Evolutionary conservation across 1,140 invertebrate species (phyloP).

Genomic region (Ruditapes philippinarum): DNA sequence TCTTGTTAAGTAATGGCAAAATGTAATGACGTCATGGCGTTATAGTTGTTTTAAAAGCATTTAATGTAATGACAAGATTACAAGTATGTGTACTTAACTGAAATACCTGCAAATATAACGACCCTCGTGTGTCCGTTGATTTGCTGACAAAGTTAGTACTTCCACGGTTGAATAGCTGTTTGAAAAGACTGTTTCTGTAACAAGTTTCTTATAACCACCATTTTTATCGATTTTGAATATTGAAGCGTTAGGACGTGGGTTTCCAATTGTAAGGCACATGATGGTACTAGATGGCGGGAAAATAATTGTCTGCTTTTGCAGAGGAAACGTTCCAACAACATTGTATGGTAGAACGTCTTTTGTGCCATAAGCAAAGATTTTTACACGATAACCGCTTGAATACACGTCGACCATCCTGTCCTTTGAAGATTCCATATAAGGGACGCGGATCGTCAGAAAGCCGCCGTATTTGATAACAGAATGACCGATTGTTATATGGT

Average conservation of each 20-base stretch:
- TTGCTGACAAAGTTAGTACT: not conserved
- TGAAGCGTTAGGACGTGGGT: constrained; percentile 42
- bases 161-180: constrained; percentile 27
- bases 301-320: constrained; percentile 26
- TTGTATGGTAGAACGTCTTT: constrained; percentile 22
- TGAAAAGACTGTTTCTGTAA: constrained; percentile 20
- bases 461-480: constrained; percentile 54
- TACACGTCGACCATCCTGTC: constrained; percentile 17
- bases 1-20: too few species aligned
- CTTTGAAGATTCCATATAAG: not conserved
- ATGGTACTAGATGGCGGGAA: constrained; percentile 46
- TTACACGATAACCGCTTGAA: constrained; percentile 29
- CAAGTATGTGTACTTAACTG: too few species aligned
- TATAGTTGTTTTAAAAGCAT: too few species aligned
- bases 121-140: not conserved
- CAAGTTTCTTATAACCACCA: not conserved
- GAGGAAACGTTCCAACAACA: constrained; percentile 34
- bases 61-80: too few species aligned
- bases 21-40: too few species aligned
- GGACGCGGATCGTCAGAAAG: constrained; percentile 35
- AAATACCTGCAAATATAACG: constrained; percentile 43
- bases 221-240: constrained; percentile 26
- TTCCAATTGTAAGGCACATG: constrained; percentile 45
- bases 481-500: constrained; percentile 30
- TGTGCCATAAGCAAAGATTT: not conserved